Evolutionary conservation across 2,113 vertebrate genomes (phyloP), one percentile per base, ranked within the genome.

Genomic region (Heliornis fulica): DNA sequence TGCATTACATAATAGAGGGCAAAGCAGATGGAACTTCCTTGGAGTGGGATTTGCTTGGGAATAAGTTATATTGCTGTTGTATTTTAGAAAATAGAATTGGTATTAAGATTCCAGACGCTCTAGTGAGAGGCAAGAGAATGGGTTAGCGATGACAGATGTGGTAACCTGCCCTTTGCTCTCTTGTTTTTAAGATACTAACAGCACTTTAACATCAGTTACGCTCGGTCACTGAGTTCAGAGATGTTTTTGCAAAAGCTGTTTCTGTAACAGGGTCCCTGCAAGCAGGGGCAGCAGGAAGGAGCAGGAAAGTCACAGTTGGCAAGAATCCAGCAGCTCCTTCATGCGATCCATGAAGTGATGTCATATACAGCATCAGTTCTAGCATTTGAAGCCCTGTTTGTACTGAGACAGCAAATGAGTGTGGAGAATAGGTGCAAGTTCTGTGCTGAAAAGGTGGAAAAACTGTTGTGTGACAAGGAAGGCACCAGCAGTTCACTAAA

Each of bases 111-210:
- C 36, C 40, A 69, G 60, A 15, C 11, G 2, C 46, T 71, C 3
- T 4, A 57, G 38, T 1, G 3, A 87, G 60, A 95, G 38, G 51
- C 38, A 31, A 23, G 36, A 61, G 60, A 87, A 51, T 23, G 29
- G 22, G 17, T 75, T 76, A 87, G 76, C 66, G 32, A 32, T 68
- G 80, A 53, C 36, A 63, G 68, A 90, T 94, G 72, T 90, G 86
- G 90, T 96, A 96, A 94, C 53, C 57, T 95, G 76, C 88, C 80
- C 90, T 96, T 94, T 95, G 90, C 80, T 92, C 83, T 70, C 48
- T 75, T 53, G n/a, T 59, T 96, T 96, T 94, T 82, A 72, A 91
- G 60, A 76, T 86, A 48, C n/a, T 93, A 40, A 46, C 57, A 78
- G 72, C 65, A 65, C 65, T 32, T 95, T 96, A 90, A 89, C 65